Base-by-base conservation (phyloP, 2,797 vertebrate genomes). In the Hoplostethus mediterraneus region DNA sequence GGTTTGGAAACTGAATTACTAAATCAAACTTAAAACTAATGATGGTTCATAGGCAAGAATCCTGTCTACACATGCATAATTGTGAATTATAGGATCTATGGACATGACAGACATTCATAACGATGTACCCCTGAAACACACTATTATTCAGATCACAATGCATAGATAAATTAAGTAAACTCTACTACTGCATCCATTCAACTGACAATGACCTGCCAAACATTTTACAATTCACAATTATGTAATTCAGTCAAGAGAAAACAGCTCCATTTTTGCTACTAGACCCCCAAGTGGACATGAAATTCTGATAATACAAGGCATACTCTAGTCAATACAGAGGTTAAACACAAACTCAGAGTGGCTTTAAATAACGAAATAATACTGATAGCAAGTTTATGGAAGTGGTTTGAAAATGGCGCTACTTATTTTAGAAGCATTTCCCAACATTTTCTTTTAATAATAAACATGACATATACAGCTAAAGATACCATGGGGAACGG, bases 101-200 rank as follows among this genome's bases (percentile, higher is more conserved):
- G 79, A 89, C 82, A 82, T 61, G 73, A 88, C 72, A 75, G 83
- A 89, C 81, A 89, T 69, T 84, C 74, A 74, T 53, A 59, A 71
- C 52, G 61, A 84, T 83, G 85, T 89, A 85, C 88, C 90, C 92
- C 91, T 91, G 90, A 92, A 93, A 90, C 73, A 88, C 93, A 92
- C 85, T 80, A 87, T 83, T 89, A 86, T 92, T 94, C 93, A 95
- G 92, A 93, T 94, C 95, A 96, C 86, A 90, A 96, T 96, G 97
- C 97, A 97, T 96, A 97, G 97, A 96, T 97, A 96, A 96, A 96
- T 90, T 93, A 95, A 96, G 92, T 94, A 90, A 93, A 94, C 92
- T 92, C 87, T 92, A 95, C 94, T 95, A 96, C 96, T 95, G 95
- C 95, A 95, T 96, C 94, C 94, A 95, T 95, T 92, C 93, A 92